Evolutionary conservation across 64 coral and sea anemone genomes (phyloP), one percentile per base, ranked within the genome.

Genomic region (Actinia tenebrosa): DNA sequence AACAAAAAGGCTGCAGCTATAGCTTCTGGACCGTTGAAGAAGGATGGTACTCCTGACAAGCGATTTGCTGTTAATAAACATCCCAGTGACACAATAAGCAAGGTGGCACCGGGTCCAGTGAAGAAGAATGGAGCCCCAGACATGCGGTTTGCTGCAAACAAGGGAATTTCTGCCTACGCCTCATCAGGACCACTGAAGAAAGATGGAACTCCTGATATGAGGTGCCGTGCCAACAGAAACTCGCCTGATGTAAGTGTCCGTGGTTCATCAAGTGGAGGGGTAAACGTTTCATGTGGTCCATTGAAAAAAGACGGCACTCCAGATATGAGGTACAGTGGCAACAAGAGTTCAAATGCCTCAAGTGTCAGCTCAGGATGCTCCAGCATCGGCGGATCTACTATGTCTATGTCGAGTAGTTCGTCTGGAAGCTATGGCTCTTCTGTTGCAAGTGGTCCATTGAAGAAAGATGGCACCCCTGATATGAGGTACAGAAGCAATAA

Each of bases 71-170:
- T 84, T 7, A 85, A 85, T 26, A 85, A 85, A 16, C 30, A 37
- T 37, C 30, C 30, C 30, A 37, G 30, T 37, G 30, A 37, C 30
- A 37, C 30, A 37, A 37, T 37, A 37, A 37, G 0, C 30, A 37
- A 37, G 30, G 30, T 37, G 30, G 30, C 30, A 37, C 30, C 30
- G 30, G 30, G 30, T 37, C 30, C 30, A 37, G 23, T 88, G 15
- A 88, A 88, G 53, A 55, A 80, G 82, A 63, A 89, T 89, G 79
- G 87, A 17, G 82, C 87, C 8, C 78, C 87, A 3, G 87, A 89
- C 62, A 86, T 86, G 85, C 63, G 85, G 11, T 87, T 72, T 69
- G 64, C 85, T 20, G 64, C 72, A 3, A 87, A 87, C 64, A 80
- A 79, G 69, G 15, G 16, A 16, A 47, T 61, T n/a, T 54, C 53